Evolutionary conservation across 2,888 invertebrate genomes (phyloP), one percentile per base, ranked within the genome.

Genomic region (Brenthis hecate): DNA sequence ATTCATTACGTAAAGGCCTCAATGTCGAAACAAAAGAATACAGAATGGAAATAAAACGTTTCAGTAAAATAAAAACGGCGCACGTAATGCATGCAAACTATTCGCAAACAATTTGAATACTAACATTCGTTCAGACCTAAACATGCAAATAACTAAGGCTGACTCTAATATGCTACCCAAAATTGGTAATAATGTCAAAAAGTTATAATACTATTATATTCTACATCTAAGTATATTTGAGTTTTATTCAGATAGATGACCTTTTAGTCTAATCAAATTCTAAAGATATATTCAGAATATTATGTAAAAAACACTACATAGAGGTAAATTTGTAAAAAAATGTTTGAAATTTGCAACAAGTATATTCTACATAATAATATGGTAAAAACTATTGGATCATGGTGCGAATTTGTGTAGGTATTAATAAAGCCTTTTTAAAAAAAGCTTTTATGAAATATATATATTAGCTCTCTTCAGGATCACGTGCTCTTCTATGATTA

Each of bases 381-480:
- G 55, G 51, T 66, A 56, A 43, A 65, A 60, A 54, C 48, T 57
- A 65, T 70, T 65, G 62, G 56, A 55, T 68, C 58, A 68, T 84
- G 84, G 85, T 88, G 89, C 87, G 88, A 91, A 90, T 91, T 91
- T 91, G 91, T 92, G 91, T 92, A 90, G 88, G 91, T 91, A 90
- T 84, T 86, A 85, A 88, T 89, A 89, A 91, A 91, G 89, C 87
- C 81, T 78, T 81, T 72, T 74, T 70, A 71, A 67, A 70, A 28
- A 68, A 78, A 76, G 75, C 74, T 74, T 70, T 47, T 53, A 54
- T 56, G 56, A 53, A 63, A 54, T 4, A 28, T 23, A 65, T 50
- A 56, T 36, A 43, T 43, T 62, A 57, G 67, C 23, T 67, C 66
- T 58, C 56, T 56, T 71, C 56, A 56, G 64, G 66, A 55, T 64